Percentiles rank a stretch among this genome's conserved stretches.
These are phyloP conservation scores for Sternarchorhynchus goeldii DNA, from an alignment of 2,797 vertebrate species.

Conservation along the genomic window DNA sequence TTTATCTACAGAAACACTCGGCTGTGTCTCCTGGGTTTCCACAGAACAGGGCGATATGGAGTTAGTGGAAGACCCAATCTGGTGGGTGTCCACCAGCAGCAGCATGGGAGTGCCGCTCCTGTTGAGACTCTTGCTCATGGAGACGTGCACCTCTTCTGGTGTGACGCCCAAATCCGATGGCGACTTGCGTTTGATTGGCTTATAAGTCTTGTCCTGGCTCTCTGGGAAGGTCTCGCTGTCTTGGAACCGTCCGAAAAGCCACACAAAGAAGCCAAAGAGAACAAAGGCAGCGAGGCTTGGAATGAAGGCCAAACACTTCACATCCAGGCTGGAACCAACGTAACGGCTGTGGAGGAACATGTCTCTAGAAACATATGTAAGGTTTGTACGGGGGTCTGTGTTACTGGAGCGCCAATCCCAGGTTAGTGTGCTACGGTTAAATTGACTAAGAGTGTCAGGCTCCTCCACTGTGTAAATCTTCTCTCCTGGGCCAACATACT, in stretches of 20 bases:
- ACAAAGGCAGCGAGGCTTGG: conserved; percentile 90
- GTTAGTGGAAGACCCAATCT: conserved; percentile 66
- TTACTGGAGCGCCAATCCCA: conserved; percentile 91
- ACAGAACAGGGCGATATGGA: conserved; percentile 66
- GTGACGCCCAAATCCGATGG: conserved; percentile 89
- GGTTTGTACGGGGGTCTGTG: conserved; percentile 84
- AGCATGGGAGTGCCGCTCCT: conserved; percentile 78
- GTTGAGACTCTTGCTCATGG: conserved; percentile 78
- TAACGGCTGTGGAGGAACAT: conserved; percentile 96
- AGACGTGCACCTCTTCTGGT: conserved; percentile 83
- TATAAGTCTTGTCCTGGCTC: conserved; percentile 89
- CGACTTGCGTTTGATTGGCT: conserved; percentile 93
- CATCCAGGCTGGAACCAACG: conserved; percentile 85
- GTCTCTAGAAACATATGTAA: conserved; percentile 83
- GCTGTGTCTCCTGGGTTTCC: conserved; percentile 82
- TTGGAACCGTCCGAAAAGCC: conserved; percentile 93
- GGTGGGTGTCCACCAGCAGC: conserved; percentile 80
- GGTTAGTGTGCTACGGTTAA: conserved; percentile 92
- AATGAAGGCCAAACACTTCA: conserved; percentile 95
- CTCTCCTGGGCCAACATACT: conserved; percentile 93
- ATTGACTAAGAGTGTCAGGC: conserved; percentile 84
- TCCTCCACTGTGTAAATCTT: conserved; percentile 97
- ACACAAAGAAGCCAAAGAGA: conserved; percentile 94
- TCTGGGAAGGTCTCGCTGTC: conserved; percentile 91
- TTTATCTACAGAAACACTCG: conserved; percentile 74